These are phyloP conservation scores for Thalassaphorura encarpata DNA, from an alignment of 1,140 invertebrate genomes.

Conservation along the genomic window DNA sequence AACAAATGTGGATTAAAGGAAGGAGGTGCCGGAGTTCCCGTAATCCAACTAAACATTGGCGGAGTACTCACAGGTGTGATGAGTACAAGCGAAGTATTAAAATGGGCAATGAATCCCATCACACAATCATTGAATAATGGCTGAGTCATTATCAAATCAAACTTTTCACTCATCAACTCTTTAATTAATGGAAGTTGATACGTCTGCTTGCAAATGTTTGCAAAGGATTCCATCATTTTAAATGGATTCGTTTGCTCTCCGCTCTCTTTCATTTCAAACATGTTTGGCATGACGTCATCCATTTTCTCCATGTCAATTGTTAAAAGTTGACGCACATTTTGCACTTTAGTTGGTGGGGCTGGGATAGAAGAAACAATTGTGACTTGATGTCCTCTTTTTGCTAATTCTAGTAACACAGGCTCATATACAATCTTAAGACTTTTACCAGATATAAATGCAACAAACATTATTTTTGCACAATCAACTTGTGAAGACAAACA, in stretches of 20 bases:
- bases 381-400: slow-evolving; percentile 33
- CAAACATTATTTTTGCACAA: slow-evolving; percentile 4
- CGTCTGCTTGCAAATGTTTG: background rate
- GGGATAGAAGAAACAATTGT: slow-evolving; percentile 37
- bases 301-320: slow-evolving; percentile 2
- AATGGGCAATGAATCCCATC: slow-evolving; percentile 40
- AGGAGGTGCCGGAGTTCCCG: slow-evolving; percentile 5
- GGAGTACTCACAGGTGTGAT: background rate
- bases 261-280: background rate
- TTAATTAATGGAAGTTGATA: slow-evolving; percentile 5
- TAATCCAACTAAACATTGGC: background rate
- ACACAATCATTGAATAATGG: slow-evolving; percentile 40
- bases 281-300: background rate
- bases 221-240: background rate
- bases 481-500: no score
- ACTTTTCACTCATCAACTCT: slow-evolving; percentile 34
- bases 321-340: slow-evolving; percentile 11
- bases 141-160: slow-evolving; percentile 41
- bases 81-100: slow-evolving; percentile 31
- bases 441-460: slow-evolving; percentile 6
- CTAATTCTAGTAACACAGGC: slow-evolving; percentile 28
- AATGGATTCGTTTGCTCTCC: background rate
- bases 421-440: slow-evolving; percentile 11
- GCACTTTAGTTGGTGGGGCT: slow-evolving; percentile 34
- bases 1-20: slow-evolving; percentile 13